Base-by-base conservation (phyloP, 2,888 invertebrate species). In the Catocala nupta region DNA sequence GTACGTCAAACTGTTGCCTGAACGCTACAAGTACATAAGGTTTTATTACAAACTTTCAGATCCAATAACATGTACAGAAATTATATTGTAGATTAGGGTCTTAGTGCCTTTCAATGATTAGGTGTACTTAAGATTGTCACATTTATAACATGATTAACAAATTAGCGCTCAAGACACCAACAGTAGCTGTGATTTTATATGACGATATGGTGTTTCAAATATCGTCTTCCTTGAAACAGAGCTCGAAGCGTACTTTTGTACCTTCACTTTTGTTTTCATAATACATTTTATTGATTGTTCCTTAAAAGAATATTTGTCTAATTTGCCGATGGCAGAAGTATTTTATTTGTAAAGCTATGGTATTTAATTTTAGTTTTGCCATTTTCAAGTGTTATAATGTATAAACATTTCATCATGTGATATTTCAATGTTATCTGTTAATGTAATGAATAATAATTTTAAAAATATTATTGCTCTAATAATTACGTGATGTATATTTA, bases 391-490 rank as follows among this genome's bases (percentile, higher is more conserved):
- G 86, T 90, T 90, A 84, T 81, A 77, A 88, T 90, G 86, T 89
- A 90, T 82, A 85, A 88, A 89, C 86, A 88, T 90, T 90, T 91
- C 87, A 87, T 90, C 81, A 92, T 94, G 93, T 94, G 93, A 94
- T 94, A 94, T 93, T 91, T 90, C 82, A 88, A 92, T 92, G 92
- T 93, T 93, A 93, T 93, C 85, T 92, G 92, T 93, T 93, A 90
- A 87, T 84, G 88, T 88, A 89, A 91, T 91, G 87, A 86, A 89
- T 86, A 81, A 85, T 81, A 87, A 85, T 83, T 83, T 77, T 83
- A 78, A 76, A 82, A 83, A 82, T 83, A 81, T 83, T 86, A 84
- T 89, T 90, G 85, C 83, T 81, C 86, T 87, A 82, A 80, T 85
- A 81, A 81, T 81, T 85, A 87, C 81, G 83, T 81, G 82, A 82